Conservation (phyloP, 2,888 invertebrate species). For the Drosophila melanosoma region DNA sequence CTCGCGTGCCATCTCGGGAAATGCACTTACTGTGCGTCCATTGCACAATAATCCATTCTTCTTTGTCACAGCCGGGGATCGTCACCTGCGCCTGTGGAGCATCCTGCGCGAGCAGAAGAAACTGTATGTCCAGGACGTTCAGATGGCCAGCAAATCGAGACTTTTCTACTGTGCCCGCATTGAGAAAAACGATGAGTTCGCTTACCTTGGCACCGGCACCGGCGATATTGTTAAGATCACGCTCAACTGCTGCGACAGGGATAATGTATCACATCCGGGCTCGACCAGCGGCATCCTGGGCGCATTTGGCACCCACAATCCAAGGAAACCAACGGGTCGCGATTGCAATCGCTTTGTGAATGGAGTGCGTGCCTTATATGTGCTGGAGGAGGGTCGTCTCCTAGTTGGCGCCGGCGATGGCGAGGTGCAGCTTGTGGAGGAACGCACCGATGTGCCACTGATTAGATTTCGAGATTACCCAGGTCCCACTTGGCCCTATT, state of each 20-base stretch:
- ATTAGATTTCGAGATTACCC: constrained; percentile 82
- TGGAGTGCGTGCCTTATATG: constrained; percentile 88
- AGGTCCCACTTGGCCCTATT: constrained; percentile 87
- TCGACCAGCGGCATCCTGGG: constrained; percentile 85
- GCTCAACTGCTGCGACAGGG: constrained; percentile 84
- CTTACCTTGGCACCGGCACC: constrained; percentile 95
- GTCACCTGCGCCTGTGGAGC: constrained; percentile 91
- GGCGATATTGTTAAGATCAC: constrained; percentile 86
- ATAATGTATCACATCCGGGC: constrained; percentile 67
- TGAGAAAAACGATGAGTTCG: constrained; percentile 89
- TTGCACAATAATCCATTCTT: constrained; percentile 87
- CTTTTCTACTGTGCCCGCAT: constrained; percentile 90
- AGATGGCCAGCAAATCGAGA: constrained; percentile 91
- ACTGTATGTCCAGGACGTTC: constrained; percentile 90
- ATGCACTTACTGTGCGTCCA: constrained; percentile 87
- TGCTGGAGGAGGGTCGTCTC: constrained; percentile 87
- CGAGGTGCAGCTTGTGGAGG: constrained; percentile 89
- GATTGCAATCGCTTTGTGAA: constrained; percentile 84
- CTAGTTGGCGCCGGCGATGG: constrained; percentile 95
- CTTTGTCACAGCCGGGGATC: constrained; percentile 91
- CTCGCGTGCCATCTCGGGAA: constrained; percentile 90
- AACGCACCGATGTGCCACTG: constrained; percentile 85
- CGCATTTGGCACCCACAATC: constrained; percentile 85
- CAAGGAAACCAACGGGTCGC: constrained; percentile 82
- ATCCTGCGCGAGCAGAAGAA: constrained; percentile 89